Conservation (phyloP, 2,797 vertebrate genomes). For the Chelon auratus region DNA sequence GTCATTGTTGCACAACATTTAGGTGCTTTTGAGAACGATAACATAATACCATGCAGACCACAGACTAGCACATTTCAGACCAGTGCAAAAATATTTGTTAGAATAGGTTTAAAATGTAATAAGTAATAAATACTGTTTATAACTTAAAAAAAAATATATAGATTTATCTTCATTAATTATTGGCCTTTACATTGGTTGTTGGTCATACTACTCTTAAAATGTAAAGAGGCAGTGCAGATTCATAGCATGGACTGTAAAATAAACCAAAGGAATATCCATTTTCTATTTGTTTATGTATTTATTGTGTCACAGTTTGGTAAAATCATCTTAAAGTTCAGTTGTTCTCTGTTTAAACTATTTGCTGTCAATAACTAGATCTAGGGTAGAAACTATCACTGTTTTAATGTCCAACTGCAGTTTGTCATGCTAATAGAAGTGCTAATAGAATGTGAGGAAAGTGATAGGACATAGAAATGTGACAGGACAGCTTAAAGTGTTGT, state of each 20-base stretch:
- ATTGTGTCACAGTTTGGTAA: neutral
- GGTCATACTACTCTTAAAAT: too few relatives aligned
- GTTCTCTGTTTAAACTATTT: neutral
- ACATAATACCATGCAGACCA: neutral
- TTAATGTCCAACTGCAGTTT: rapidly evolving
- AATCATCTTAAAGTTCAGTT: neutral
- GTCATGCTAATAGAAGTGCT: neutral
- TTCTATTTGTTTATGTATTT: neutral
- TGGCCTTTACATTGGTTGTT: neutral
- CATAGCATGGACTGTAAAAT: too few relatives aligned
- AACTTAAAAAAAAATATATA: too few relatives aligned
- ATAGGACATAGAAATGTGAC: neutral
- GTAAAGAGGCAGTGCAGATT: too few relatives aligned
- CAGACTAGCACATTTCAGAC: neutral
- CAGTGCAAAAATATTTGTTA: neutral
- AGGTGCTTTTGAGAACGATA: neutral
- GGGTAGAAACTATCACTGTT: neutral
- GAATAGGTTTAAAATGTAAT: neutral
- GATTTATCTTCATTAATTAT: too few relatives aligned
- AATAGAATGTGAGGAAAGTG: neutral
- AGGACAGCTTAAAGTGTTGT: too few relatives aligned
- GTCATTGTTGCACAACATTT: constrained; percentile 17
- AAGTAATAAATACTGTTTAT: neutral
- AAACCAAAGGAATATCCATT: too few relatives aligned
- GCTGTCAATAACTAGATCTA: neutral